Conservation (phyloP, 2,113 vertebrate species). For the Mellivora capensis region DNA sequence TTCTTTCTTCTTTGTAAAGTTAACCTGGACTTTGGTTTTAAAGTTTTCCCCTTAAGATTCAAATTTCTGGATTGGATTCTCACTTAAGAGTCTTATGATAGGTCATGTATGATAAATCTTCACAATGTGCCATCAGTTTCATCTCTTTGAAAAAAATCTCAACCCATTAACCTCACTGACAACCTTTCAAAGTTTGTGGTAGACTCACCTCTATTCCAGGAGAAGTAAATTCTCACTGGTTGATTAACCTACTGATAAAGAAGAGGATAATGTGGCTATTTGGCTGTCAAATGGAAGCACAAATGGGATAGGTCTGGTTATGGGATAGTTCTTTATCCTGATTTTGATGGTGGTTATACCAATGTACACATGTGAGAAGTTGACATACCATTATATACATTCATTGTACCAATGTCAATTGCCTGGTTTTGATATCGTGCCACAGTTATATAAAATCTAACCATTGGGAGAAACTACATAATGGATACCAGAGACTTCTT, state of each 20-base stretch:
- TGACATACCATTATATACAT: not conserved
- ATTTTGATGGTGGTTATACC: not conserved
- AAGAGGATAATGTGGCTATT: not conserved
- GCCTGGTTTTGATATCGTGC: not conserved
- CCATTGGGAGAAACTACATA: not conserved
- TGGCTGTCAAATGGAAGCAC: not conserved
- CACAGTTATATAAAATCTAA: not conserved
- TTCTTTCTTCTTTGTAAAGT: not conserved
- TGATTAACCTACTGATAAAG: not conserved
- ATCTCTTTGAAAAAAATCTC: not conserved
- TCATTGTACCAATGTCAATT: not conserved
- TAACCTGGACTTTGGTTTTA: not conserved
- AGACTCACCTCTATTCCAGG: not conserved
- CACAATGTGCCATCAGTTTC: not conserved
- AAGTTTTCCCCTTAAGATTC: not conserved
- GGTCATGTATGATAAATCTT: not conserved
- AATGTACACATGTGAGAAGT: not conserved
- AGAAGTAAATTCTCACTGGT: not conserved
- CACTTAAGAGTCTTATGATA: not conserved
- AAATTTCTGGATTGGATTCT: not conserved
- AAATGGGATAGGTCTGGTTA: not conserved
- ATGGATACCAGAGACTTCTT: not conserved
- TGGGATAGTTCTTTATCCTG: not conserved
- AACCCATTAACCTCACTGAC: not conserved
- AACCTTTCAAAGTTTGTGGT: not conserved